Base-by-base conservation (phyloP, 1,140 invertebrate species). In the Drosophila guanche region DNA sequence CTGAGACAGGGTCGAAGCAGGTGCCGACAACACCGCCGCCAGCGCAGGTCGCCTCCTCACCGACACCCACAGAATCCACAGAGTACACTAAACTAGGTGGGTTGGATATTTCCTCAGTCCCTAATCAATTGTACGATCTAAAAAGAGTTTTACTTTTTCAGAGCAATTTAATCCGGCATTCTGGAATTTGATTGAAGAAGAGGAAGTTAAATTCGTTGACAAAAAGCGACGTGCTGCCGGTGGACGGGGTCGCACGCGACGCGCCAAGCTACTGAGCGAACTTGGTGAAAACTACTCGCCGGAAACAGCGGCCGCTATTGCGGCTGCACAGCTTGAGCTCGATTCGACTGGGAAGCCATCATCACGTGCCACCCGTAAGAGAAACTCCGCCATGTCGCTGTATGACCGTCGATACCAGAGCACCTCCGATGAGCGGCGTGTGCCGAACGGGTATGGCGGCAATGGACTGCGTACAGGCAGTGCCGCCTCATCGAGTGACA, bases 391-490 rank as follows among this genome's bases (percentile, higher is more conserved):
- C 5, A 90, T 90, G 89, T 90, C 89, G 2, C 33, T 90, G n/a
- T 90, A 90, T 53, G 89, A 90, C 52, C 76, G 89, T n/a, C 79
- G 89, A 5, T 90, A 79, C 40, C 89, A 90, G 47, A 84, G 75
- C n/a, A 58, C 80, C 56, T 52, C 46, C 7, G 81, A 85, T 14
- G 90, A 90, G 5, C 70, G 83, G 6, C 68, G 84, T 4, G 84
- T 85, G 23, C 71, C 71, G 0, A 86, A 90, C 50, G 81, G 89
- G 0, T 90, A 90, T 70, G 83, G 70, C 3, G 67, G 73, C 7
- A 85, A 59, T 40, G 69, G 66, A 0, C 25, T 79, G 37, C 76
- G 85, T 5, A 58, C 59, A 0, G 84, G 72, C 29, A 66, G 61
- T 5, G 43, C 71, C 0, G 52, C 86, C 10, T 43, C 53, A 10